Evolutionary conservation across 1,140 invertebrate genomes (phyloP).

Genomic region (Anoplolepis gracilipes): DNA sequence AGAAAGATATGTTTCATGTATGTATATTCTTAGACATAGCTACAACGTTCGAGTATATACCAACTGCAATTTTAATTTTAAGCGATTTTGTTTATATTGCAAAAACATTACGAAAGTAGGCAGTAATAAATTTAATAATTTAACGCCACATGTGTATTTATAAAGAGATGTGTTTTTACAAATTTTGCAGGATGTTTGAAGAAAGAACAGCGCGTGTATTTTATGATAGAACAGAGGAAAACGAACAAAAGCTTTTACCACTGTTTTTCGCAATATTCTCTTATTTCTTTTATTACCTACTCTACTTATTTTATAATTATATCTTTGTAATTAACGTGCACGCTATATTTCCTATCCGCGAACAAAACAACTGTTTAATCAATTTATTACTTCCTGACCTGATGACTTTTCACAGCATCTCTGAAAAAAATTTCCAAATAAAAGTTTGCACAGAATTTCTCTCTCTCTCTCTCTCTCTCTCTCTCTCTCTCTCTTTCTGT

Average conservation of each 20-base stretch:
- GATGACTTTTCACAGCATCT: neutral
- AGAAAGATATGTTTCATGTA: neutral
- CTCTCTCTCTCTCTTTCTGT: neutral
- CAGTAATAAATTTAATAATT: constrained; percentile 38
- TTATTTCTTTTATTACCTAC: neutral
- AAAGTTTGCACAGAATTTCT: neutral
- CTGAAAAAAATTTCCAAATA: neutral
- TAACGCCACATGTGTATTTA: neutral
- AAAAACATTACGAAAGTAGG: neutral
- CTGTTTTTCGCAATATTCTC: neutral
- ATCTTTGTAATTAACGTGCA: constrained; percentile 12
- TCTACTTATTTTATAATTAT: constrained; percentile 29
- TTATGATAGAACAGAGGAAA: neutral
- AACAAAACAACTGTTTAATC: constrained; percentile 7
- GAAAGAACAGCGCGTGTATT: neutral
- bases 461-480: neutral
- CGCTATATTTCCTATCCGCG: neutral
- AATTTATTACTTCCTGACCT: constrained; percentile 12
- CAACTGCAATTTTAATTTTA: neutral
- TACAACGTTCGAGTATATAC: neutral
- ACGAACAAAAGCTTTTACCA: neutral
- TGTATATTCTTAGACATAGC: neutral
- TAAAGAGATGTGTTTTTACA: neutral
- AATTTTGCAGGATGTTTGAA: neutral
- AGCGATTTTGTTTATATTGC: neutral